Evolutionary conservation across 1,140 invertebrate species (phyloP).

Genomic region (Mercenaria mercenaria): DNA sequence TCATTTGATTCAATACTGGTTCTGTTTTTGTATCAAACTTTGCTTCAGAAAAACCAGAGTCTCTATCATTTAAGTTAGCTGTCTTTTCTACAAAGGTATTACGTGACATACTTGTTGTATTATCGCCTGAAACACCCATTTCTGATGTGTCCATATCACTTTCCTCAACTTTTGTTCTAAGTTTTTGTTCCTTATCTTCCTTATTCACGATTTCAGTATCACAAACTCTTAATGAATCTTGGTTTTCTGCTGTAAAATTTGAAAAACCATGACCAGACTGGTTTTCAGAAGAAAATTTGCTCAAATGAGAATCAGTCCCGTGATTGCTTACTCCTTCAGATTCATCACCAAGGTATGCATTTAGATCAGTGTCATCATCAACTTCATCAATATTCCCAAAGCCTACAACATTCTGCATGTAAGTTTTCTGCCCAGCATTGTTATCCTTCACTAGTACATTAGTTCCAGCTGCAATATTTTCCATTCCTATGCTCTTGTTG

Average conservation of each 20-base stretch:
- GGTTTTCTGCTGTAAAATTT: neutral
- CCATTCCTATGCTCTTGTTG: neutral
- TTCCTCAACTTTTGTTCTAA: neutral
- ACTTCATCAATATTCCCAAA: slow-evolving; percentile 68
- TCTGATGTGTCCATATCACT: slow-evolving; percentile 38
- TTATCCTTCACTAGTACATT: neutral
- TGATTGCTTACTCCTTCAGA: neutral
- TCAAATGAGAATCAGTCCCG: neutral
- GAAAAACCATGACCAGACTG: neutral
- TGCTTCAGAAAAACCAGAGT: neutral
- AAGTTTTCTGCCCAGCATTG: neutral
- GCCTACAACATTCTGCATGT: slow-evolving; percentile 55
- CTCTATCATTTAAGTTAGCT: neutral
- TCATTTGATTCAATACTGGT: neutral
- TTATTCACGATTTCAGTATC: neutral
- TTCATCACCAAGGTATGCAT: slow-evolving; percentile 72
- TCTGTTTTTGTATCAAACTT: neutral
- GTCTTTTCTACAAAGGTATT: neutral
- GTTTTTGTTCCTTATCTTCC: neutral
- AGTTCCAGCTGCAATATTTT: neutral
- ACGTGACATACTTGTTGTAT: neutral
- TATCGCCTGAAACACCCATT: neutral
- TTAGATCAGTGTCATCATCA: slow-evolving; percentile 70
- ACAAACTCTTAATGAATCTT: neutral
- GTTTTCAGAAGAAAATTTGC: neutral